These are phyloP conservation scores for Drosophila anomalata DNA, from an alignment of 2,888 invertebrate species.

Conservation along the genomic window DNA sequence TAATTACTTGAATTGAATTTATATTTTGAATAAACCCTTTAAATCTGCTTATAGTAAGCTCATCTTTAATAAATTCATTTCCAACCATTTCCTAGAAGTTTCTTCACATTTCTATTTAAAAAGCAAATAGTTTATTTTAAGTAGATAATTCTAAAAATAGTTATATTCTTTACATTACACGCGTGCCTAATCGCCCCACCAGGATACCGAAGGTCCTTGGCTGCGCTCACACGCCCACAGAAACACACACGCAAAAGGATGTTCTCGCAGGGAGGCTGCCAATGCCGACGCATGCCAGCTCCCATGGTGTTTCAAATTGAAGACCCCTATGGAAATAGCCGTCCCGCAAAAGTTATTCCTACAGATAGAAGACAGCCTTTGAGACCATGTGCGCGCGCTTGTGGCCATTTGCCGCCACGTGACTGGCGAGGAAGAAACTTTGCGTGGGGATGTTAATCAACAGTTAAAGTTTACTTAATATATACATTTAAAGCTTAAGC, in stretches of 20 bases:
- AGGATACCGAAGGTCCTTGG: slow-evolving; percentile 52
- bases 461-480: slow-evolving; percentile 36
- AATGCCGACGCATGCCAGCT: slow-evolving; percentile 51
- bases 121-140: slow-evolving; percentile 46
- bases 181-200: slow-evolving; percentile 54
- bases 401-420: slow-evolving; percentile 55
- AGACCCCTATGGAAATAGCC: slow-evolving; percentile 13
- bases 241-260: slow-evolving; percentile 19
- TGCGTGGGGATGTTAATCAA: slow-evolving; percentile 49
- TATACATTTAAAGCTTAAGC: slow-evolving; percentile 86
- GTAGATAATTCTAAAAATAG: slow-evolving; percentile 56
- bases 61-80: background rate
- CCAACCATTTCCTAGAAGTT: background rate
- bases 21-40: too few relatives aligned
- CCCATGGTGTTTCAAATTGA: slow-evolving; percentile 61
- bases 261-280: slow-evolving; percentile 15
- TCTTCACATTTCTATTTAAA: slow-evolving; percentile 32
- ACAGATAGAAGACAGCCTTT: slow-evolving; percentile 8
- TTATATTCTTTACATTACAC: slow-evolving; percentile 43
- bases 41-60: too few relatives aligned
- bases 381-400: slow-evolving; percentile 10
- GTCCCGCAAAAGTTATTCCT: slow-evolving; percentile 22
- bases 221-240: slow-evolving; percentile 28
- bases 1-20: too few relatives aligned
- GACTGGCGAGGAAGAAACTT: slow-evolving; percentile 41